phyloP scores from a whole-genome alignment of 1,140 invertebrate genomes.

The Drosophila navojoa region DNA sequence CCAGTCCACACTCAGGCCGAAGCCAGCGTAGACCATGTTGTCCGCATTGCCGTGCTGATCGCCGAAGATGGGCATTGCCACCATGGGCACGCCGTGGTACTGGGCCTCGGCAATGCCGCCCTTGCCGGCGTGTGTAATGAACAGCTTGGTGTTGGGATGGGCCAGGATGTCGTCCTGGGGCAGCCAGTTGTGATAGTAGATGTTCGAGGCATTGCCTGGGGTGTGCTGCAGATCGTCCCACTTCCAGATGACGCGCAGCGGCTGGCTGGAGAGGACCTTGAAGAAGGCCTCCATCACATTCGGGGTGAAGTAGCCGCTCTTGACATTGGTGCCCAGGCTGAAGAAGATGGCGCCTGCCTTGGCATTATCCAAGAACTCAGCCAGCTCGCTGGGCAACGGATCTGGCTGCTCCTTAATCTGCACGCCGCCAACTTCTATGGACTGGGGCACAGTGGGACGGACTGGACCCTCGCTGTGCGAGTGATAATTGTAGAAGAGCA shows the following conservation, averaged over 20 bases:
- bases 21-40: constrained; percentile 16
- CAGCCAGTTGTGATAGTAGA: constrained; percentile 85
- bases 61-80: constrained; percentile 83
- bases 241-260: constrained; percentile 85
- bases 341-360: constrained; percentile 86
- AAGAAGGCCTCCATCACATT: constrained; percentile 79
- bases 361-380: constrained; percentile 82
- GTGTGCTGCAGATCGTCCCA: constrained; percentile 68
- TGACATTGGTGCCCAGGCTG: constrained; percentile 85
- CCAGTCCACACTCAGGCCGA: constrained; percentile 62
- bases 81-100: constrained; percentile 84
- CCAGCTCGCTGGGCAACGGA: constrained; percentile 68
- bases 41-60: constrained; percentile 60
- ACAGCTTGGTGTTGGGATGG: constrained; percentile 84
- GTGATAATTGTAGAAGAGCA: constrained; percentile 55
- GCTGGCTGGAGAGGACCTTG: constrained; percentile 83
- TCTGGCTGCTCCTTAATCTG: constrained; percentile 69
- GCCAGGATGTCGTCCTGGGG: constrained; percentile 85
- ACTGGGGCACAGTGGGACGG: constrained; percentile 65
- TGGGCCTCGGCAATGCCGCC: constrained; percentile 85
- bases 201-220: constrained; percentile 84
- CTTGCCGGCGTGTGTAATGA: constrained; percentile 85
- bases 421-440: constrained; percentile 80
- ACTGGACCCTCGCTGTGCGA: constrained; percentile 51
- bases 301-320: constrained; percentile 70